Percentiles rank a stretch among this genome's conserved stretches.
These are phyloP conservation scores for Stenchaetothrips biformis DNA, from an alignment of 2,888 invertebrate genomes.

Conservation along the genomic window DNA sequence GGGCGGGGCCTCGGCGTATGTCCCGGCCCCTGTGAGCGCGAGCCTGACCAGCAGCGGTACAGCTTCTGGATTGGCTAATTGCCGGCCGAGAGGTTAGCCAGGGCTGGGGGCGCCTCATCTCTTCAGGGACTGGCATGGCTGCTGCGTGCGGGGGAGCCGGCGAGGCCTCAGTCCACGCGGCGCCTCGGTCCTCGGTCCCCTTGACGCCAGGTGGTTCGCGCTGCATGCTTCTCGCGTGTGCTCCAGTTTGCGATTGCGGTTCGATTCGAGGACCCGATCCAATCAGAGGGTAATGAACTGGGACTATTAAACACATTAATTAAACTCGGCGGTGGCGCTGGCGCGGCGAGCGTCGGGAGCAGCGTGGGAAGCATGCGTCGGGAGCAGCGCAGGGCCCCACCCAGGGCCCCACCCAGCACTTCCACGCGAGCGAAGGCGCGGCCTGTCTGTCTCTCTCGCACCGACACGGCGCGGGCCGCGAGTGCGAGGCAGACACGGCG, in stretches of 20 bases:
- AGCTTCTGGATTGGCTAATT: background rate
- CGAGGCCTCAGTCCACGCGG: background rate
- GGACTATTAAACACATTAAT: slow-evolving; percentile 23
- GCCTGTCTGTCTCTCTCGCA: no score
- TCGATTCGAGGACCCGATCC: slow-evolving; percentile 20
- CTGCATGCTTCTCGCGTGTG: background rate
- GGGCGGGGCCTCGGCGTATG: background rate
- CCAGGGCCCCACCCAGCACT: no score
- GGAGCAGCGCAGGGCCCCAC: no score
- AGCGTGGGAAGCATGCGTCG: no score
- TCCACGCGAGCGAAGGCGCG: no score
- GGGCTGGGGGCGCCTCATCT: background rate
- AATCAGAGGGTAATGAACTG: slow-evolving; percentile 20
- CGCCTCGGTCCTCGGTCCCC: background rate
- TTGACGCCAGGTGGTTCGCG: background rate
- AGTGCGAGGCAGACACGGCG: no score
- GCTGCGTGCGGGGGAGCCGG: background rate
- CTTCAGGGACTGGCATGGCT: background rate
- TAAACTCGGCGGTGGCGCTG: background rate
- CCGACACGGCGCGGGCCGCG: no score
- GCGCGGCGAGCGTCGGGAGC: no score
- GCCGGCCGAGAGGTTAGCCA: background rate
- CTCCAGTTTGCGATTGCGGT: background rate
- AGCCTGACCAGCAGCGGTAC: background rate
- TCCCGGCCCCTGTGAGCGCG: background rate